Base-by-base conservation (phyloP, 2,888 invertebrate genomes). In the Acrocera orbiculus region DNA sequence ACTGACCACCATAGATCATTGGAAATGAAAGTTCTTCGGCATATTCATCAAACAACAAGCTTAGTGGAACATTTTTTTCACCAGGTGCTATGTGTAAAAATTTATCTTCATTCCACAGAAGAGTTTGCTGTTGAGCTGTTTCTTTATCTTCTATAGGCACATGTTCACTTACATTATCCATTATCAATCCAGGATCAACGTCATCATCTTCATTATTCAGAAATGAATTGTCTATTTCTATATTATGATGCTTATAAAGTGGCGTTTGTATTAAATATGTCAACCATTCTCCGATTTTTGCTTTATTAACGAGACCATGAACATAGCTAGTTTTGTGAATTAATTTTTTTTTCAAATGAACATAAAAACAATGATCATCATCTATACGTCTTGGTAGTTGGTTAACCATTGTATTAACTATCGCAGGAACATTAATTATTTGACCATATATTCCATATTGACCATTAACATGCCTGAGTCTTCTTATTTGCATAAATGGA, bases 11-110 rank as follows among this genome's bases (percentile, higher is more conserved):
- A 42, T 28, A 30, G 16, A 57, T 54, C 14, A 37, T 15, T 19
- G 55, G 54, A 44, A 58, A 55, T 23, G 52, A 53, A 22, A 56
- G 38, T 46, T 56, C 53, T 48, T 56, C 54, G 8, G 49, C 53
- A 44, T 53, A 46, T 36, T 46, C 45, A 42, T 54, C 51, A 13
- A 50, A 45, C 46, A 31, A n/a, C 7, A 31, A 11, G 16, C 31
- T 49, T 36, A 38, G 13, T 40, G 13, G 16, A n/a, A 22, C 13
- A 8, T 30, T 30, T 5, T 22, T 22, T 19, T 26, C 26, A 3
- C 26, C 26, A n/a, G 10, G 11, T n/a, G 26, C 34, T 6, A 38
- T 28, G 4, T 29, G 28, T 16, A 40, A 27, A 35, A 38, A 41
- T 16, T 38, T 15, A 3, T 46, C 44, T 11, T 46, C 44, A 22